A percentile compares a stretch with the other conserved stretches of the same genome.
Evolutionary conservation across 53 echinoderm and acorn worm genomes (phyloP).

Genomic region (Zoroaster sp.): DNA sequence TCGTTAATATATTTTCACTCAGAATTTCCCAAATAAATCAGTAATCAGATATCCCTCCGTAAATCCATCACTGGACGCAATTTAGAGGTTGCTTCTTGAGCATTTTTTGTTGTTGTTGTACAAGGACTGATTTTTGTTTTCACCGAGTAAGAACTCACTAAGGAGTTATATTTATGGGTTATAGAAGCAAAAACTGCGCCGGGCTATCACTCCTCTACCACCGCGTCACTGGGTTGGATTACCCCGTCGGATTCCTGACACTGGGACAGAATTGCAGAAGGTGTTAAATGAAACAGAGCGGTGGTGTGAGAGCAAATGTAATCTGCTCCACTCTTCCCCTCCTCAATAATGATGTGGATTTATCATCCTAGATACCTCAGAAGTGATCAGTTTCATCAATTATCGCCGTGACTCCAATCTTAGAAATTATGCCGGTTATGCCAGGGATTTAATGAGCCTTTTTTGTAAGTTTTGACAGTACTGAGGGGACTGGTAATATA

Average conservation of each 20-base stretch:
- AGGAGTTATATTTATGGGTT: conserved; percentile 8
- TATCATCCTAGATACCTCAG: conserved; percentile 12
- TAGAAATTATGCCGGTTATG: conserved; percentile 16
- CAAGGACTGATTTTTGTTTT: background rate
- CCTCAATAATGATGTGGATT: background rate
- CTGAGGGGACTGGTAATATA: no score
- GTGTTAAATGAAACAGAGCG: conserved; percentile 38
- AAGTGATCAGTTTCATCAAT: background rate
- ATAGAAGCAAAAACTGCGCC: background rate
- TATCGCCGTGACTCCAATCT: background rate
- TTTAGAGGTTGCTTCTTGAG: background rate
- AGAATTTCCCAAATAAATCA: conserved; percentile 20
- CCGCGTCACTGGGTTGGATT: background rate
- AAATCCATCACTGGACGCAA: conserved; percentile 12
- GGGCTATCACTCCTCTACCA: background rate
- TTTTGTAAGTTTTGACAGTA: background rate
- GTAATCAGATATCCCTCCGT: conserved; percentile 17
- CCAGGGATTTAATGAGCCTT: no score
- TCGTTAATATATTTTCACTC: conserved; percentile 31
- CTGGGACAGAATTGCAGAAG: background rate
- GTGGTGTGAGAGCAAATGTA: background rate
- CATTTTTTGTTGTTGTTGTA: background rate
- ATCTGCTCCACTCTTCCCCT: conserved; percentile 1
- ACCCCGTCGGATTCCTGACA: background rate
- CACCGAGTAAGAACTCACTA: background rate